Evolutionary conservation across 2,113 vertebrate genomes (phyloP), one percentile per base, ranked within the genome.

Genomic region (Ptychochromis oligacanthus): DNA sequence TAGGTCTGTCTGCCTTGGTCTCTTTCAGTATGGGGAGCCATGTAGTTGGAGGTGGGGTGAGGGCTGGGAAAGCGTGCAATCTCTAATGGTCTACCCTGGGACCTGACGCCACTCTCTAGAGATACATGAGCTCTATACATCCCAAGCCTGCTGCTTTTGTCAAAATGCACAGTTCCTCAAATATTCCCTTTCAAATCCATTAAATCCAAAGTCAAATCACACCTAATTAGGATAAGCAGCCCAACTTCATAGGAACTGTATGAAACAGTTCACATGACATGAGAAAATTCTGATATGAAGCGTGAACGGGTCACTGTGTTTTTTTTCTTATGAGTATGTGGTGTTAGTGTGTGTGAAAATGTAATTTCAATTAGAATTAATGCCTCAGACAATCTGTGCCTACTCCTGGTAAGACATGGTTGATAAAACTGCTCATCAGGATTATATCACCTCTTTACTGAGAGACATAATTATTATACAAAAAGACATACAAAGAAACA

Each of bases 131-230:
- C 90, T 93, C 91, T 75, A 89, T 93, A 84, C 88, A 91, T 86
- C 77, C 87, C 77, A 61, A 67, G 77, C 61, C 87, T 80, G 80
- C 85, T 91, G 92, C 87, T 91, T 94, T 94, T 95, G 93, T 95
- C 92, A 94, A 93, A 93, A 94, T 89, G 81, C 91, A 90, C 88
- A 93, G 89, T 88, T 93, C 90, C 91, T 95, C 92, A 93, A 86
- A 91, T 93, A 96, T 95, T 94, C 94, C 92, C 93, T 95, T 95
- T 96, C 93, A 96, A 95, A 93, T 94, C 91, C 83, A 94, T 95
- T 94, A 95, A 95, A 87, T 87, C 89, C 87, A 92, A 94, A 93
- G 77, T 87, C 85, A 92, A 87, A 91, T 91, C 84, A 90, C 87
- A 90, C 87, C 89, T 93, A 95, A 95, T 95, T 95, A 95, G 90